Base-by-base conservation (phyloP, 1,140 invertebrate species). In the Gryllus bimaculatus region DNA sequence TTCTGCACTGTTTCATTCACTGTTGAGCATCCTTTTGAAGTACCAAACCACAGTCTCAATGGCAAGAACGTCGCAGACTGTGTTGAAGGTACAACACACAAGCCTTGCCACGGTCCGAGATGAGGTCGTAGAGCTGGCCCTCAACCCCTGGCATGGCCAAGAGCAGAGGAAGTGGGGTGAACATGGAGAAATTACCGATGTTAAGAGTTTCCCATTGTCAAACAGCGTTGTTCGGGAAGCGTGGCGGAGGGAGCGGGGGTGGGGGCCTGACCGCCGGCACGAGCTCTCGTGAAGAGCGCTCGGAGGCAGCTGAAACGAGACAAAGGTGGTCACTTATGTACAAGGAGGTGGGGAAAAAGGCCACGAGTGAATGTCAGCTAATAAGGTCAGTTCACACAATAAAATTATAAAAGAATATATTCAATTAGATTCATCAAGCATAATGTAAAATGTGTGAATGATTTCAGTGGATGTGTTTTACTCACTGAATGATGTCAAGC, bases 201-300 rank as follows among this genome's bases (percentile, higher is more conserved):
- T 88, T 88, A 85, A 88, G 88, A 86, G 84, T 87, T 88, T 88
- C 89, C 90, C 89, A 90, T 88, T 90, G 90, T 91, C 90, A 91
- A 87, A 91, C 90, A 87, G 89, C 90, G 86, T 87, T 88, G 85
- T 88, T 87, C 83, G 90, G 90, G 88, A 90, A 91, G 85, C 90
- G 89, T 85, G 90, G 90, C 84, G 89, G 90, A 82, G 90, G 90
- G 86, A 91, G 89, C 84, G 90, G 90, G 83, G 90, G 90, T 79
- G 89, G 90, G 85, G 88, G 88, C 84, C 88, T 86, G 84, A 85
- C 85, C 84, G 87, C 87, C 84, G 87, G 87, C 85, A 84, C 86
- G 84, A 86, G 87, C 84, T 85, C 88, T 86, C 86, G 87, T 85
- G 89, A 90, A 89, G 87, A 90, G 85, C 86, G 89, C 87, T 91